Evolutionary conservation across 2,797 vertebrate genomes (phyloP).

Genomic region (Sandelia bainsii): DNA sequence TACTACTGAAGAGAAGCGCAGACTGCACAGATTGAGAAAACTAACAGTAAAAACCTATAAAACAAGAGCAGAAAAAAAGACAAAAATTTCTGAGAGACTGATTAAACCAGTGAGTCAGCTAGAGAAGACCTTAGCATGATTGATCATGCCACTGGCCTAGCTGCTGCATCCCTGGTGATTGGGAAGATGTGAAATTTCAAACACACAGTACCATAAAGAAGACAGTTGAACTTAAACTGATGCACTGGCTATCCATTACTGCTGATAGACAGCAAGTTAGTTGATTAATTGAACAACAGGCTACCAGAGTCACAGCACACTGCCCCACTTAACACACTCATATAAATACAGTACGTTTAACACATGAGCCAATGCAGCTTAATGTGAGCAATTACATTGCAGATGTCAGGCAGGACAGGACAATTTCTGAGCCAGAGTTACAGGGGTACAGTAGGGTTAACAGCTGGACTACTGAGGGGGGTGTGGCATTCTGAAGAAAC

Average conservation of each 20-base stretch:
- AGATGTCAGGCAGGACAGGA: no score
- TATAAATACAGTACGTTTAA: neutral
- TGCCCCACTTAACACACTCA: neutral
- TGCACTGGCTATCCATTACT: neutral
- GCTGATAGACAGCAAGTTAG: neutral
- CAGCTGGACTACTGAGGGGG: neutral
- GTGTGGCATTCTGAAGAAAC: no score
- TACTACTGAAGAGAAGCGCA: neutral
- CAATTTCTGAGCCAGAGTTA: no score
- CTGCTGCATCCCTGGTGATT: neutral
- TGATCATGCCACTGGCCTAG: constrained; percentile 20
- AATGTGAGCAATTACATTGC: no score
- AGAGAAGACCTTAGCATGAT: constrained; percentile 37
- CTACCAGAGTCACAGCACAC: neutral
- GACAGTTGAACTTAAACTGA: neutral
- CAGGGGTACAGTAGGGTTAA: no score
- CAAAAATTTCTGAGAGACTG: neutral
- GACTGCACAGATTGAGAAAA: neutral
- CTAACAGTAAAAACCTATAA: constrained; percentile 13
- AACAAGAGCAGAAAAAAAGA: neutral
- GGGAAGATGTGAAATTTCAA: constrained; percentile 8
- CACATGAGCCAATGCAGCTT: neutral
- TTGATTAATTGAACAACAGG: constrained; percentile 3
- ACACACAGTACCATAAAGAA: neutral
- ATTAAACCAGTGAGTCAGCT: constrained; percentile 31